These are phyloP conservation scores for Podocnemis expansa DNA, from an alignment of 2,113 vertebrate species.

Conservation along the genomic window DNA sequence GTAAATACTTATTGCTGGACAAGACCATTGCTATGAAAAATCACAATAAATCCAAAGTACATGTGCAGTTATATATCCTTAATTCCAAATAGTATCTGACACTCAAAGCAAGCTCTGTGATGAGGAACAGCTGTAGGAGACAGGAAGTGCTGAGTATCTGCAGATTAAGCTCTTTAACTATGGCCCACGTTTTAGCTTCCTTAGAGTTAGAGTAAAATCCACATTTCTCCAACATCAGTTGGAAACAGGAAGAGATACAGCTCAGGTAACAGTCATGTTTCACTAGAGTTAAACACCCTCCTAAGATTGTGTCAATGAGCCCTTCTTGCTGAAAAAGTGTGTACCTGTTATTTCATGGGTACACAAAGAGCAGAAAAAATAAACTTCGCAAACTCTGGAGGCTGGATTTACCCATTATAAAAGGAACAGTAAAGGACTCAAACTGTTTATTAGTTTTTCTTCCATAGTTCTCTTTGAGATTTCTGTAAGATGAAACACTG, in stretches of 20 bases:
- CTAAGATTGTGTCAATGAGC: neutral
- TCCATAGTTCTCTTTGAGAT: neutral
- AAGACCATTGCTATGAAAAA: neutral
- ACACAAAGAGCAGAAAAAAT: neutral
- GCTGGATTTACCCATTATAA: neutral
- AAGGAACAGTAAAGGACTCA: neutral
- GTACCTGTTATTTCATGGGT: neutral
- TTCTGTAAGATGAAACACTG: neutral
- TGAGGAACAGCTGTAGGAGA: neutral
- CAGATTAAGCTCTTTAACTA: neutral
- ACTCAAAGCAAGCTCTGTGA: neutral
- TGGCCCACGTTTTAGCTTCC: neutral
- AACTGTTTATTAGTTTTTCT: neutral
- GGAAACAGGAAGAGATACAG: neutral
- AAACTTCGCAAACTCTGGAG: neutral
- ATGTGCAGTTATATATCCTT: neutral
- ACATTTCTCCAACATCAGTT: neutral
- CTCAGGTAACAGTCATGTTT: neutral
- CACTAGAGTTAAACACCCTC: neutral
- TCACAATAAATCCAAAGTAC: neutral
- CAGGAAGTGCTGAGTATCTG: no score
- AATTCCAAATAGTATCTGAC: neutral
- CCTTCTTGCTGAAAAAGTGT: neutral
- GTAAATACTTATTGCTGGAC: fast-evolving
- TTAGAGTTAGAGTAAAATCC: neutral